Evolutionary conservation across 2,888 invertebrate species (phyloP).

Genomic region (Lithosia quadra): DNA sequence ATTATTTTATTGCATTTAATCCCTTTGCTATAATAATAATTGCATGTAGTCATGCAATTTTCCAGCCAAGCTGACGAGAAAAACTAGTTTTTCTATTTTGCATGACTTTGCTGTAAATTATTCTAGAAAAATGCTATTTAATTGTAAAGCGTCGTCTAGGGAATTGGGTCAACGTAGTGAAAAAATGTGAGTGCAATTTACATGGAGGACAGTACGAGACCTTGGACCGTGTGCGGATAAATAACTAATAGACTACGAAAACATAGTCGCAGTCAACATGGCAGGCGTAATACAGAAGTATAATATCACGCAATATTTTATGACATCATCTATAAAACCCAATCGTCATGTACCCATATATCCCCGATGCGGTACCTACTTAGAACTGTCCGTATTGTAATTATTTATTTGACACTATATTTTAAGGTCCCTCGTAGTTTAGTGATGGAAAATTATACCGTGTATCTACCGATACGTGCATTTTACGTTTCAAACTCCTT

Average conservation of each 20-base stretch:
- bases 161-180: constrained; percentile 36
- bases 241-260: constrained; percentile 83
- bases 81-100: constrained; percentile 16
- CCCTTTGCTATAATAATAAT: constrained; percentile 15
- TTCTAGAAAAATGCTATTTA: constrained; percentile 20
- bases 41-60: constrained; percentile 21
- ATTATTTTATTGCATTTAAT: constrained; percentile 14
- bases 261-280: constrained; percentile 55
- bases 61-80: constrained; percentile 9
- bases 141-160: not conserved
- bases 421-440: too few relatives aligned
- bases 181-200: constrained; percentile 65
- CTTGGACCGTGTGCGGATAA: constrained; percentile 70
- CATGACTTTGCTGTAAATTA: constrained; percentile 29
- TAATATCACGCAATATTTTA: not conserved
- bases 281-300: constrained; percentile 38
- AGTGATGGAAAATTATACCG: too few relatives aligned
- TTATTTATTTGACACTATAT: too few relatives aligned
- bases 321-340: too few relatives aligned
- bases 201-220: constrained; percentile 68
- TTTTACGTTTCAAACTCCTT: too few relatives aligned
- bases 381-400: too few relatives aligned
- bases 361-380: too few relatives aligned
- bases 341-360: too few relatives aligned
- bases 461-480: too few relatives aligned